Percentiles rank a stretch among this genome's conserved stretches.
Conservation (phyloP, 64 coral and sea anemone species). For the Montipora foliosa region DNA sequence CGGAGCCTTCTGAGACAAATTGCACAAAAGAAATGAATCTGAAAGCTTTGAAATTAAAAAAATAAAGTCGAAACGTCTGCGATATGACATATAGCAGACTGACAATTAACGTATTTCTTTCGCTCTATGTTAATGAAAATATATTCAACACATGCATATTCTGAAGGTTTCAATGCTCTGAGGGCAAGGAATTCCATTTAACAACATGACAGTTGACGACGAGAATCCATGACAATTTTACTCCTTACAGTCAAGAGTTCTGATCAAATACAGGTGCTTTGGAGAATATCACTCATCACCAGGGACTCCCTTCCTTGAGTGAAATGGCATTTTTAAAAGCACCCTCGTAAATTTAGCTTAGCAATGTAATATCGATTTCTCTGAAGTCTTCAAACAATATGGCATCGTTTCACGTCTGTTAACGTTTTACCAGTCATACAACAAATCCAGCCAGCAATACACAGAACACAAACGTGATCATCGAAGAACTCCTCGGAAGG, state of each 20-base stretch:
- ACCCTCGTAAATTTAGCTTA: background rate
- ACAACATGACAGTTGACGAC: slow-evolving; percentile 14
- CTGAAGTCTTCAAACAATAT: background rate
- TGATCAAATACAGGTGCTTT: slow-evolving; percentile 7
- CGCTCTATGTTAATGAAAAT: background rate
- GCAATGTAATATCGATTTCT: background rate
- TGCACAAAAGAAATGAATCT: background rate
- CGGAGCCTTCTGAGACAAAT: background rate
- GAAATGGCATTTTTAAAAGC: background rate
- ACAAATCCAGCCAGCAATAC: background rate
- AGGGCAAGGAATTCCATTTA: slow-evolving; percentile 21
- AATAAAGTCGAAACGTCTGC: background rate
- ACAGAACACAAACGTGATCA: background rate
- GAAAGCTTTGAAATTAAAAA: background rate
- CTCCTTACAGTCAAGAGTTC: background rate
- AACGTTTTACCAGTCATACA: slow-evolving; percentile 10
- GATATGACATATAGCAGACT: background rate
- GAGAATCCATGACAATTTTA: slow-evolving; percentile 25
- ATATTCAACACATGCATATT: background rate
- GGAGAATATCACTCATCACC: background rate
- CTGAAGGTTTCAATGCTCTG: background rate
- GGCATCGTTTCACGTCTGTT: background rate
- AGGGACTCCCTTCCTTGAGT: background rate
- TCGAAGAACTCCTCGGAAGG: background rate
- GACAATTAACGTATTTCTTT: background rate